Percentiles rank a stretch among this genome's conserved stretches.
phyloP scores from a whole-genome alignment of 2,113 vertebrate genomes.

The Callipepla californica region DNA sequence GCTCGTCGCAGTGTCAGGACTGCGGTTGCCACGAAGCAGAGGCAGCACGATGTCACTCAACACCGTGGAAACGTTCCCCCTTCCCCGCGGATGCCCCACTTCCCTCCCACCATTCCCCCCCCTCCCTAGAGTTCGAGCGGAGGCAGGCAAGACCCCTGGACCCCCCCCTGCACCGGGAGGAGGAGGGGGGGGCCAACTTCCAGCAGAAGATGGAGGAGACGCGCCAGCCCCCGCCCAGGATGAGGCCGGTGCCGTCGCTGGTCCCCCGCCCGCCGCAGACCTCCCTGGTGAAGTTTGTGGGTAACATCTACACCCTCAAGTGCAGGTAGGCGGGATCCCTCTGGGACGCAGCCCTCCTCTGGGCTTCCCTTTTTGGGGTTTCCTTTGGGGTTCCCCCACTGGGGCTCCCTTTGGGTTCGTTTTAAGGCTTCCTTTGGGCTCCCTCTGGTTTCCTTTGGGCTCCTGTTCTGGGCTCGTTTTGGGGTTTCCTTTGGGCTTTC shows the following conservation, averaged over 20 bases:
- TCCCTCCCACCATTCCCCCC: background rate
- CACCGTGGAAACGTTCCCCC: no score
- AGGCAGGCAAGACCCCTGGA: slow-evolving; percentile 84
- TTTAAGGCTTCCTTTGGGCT: no score
- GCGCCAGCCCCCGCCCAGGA: slow-evolving; percentile 84
- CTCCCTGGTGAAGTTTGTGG: slow-evolving; percentile 93
- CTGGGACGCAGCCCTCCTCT: no score
- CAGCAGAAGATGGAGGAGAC: slow-evolving; percentile 81
- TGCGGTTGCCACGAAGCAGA: no score
- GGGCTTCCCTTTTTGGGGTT: no score
- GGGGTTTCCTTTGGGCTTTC: no score
- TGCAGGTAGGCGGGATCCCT: slow-evolving; percentile 86
- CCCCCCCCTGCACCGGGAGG: slow-evolving; percentile 77
- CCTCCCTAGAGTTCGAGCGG: slow-evolving; percentile 85
- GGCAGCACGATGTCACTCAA: no score
- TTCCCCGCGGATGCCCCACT: background rate
- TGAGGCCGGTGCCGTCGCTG: slow-evolving; percentile 90
- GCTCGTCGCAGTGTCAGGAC: no score
- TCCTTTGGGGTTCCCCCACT: no score
- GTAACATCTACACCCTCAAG: slow-evolving; percentile 96
- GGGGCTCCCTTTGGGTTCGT: background rate
- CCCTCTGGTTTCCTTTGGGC: no score
- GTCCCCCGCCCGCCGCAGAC: slow-evolving; percentile 92
- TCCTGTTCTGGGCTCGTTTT: no score
- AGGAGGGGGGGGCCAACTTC: slow-evolving; percentile 74